Evolutionary conservation across 2,113 vertebrate species (phyloP), one percentile per base, ranked within the genome.

Genomic region (Sialia sialis): DNA sequence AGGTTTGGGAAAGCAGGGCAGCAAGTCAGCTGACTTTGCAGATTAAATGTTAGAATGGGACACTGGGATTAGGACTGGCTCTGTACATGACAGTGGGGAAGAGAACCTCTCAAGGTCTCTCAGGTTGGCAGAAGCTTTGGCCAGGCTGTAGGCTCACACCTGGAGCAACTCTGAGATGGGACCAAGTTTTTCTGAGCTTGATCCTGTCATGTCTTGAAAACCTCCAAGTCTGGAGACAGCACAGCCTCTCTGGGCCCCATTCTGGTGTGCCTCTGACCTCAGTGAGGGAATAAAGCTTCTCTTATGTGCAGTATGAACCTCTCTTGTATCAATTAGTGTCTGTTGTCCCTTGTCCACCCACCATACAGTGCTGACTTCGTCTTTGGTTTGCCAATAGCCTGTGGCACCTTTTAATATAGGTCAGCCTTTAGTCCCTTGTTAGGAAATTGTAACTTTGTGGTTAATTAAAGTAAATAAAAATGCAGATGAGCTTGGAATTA

Each of bases 401-500:
- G 84, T 84, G 91, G 93, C 73, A 30, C 41, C 30, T 84, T 66
- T 60, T 87, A 87, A 81, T 94, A 56, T 87, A 91, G 94, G 87
- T 93, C 93, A 92, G 60, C 73, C 60, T 94, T 84, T 52, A 75
- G 52, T 46, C 55, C 55, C 72, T 48, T 84, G 39, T 91, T 94
- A 89, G 91, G 77, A 83, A 94, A 59, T 55, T 43, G 77, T 75
- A 87, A 87, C 87, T 95, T 87, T 32, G 77, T 91, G 77, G 55
- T 91, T 94, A 95, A 94, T 95, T 87, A 46, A 88, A 86, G 38
- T 76, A 82, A 92, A 92, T 90, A 94, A 86, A 92, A 94, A 78
- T 44, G 2, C 60, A 30, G 77, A 72, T 64, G 52, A 89, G 39
- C 49, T 93, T 81, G 69, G 66, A 74, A 72, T 89, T 84, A 78